These are phyloP conservation scores for Hetaerina americana DNA, from an alignment of 1,140 invertebrate species.

Conservation along the genomic window DNA sequence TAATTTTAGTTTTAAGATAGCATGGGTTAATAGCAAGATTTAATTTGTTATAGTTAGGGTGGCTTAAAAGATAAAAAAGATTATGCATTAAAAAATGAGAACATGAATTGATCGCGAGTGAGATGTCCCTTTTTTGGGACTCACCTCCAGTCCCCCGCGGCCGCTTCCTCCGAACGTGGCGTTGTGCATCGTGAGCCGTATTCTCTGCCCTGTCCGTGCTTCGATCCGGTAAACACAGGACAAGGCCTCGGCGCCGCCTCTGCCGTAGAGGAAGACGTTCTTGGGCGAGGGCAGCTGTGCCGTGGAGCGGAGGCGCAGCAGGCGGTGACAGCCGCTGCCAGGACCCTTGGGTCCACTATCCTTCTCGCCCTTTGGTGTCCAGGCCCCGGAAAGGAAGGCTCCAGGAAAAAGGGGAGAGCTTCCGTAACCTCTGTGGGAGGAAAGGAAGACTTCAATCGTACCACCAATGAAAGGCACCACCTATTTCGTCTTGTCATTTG, in stretches of 20 bases:
- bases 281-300: conserved; percentile 48
- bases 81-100: too few species aligned
- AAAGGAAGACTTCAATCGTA: too few species aligned
- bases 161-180: not conserved
- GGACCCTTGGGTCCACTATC: not conserved
- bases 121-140: too few species aligned
- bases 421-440: not conserved
- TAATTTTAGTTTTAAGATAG: too few species aligned
- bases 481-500: too few species aligned
- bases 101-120: too few species aligned
- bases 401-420: not conserved
- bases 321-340: conserved; percentile 20
- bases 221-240: conserved; percentile 61
- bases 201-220: conserved; percentile 36
- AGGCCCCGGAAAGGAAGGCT: not conserved
- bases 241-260: conserved; percentile 57
- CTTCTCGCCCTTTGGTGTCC: not conserved
- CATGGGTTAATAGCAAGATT: too few species aligned
- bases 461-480: too few species aligned
- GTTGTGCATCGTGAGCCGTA: not conserved
- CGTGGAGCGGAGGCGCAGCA: conserved; percentile 31
- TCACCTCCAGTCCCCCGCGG: too few species aligned
- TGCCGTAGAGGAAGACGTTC: conserved; percentile 62
- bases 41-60: too few species aligned
- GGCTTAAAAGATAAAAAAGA: too few species aligned